phyloP scores from a whole-genome alignment of 30 jellyfish, hydroid and myxozoan genomes.

The Turritopsis rubra region DNA sequence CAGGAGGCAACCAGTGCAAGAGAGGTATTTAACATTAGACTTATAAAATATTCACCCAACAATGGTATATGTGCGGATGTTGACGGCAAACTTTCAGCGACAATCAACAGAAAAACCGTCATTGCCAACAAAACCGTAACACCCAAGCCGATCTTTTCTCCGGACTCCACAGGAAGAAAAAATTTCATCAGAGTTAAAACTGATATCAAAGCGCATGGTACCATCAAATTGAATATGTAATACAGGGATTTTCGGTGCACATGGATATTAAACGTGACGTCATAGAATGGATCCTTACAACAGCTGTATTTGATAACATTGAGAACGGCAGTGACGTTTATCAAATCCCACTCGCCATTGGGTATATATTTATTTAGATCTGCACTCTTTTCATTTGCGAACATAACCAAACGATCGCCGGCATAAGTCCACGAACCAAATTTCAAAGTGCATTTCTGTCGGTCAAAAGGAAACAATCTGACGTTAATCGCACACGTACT shows the following conservation, averaged over 20 bases:
- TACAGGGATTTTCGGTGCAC: constrained; percentile 75
- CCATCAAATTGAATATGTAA: constrained; percentile 59
- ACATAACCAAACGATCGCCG: constrained; percentile 47
- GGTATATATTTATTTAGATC: constrained; percentile 49
- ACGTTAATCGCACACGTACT: constrained; percentile 83
- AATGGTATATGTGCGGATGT: constrained; percentile 76
- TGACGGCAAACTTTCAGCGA: constrained; percentile 69
- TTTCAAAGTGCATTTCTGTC: constrained; percentile 59
- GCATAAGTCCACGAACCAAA: constrained; percentile 93
- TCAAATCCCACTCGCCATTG: constrained; percentile 73
- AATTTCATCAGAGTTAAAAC: constrained; percentile 56
- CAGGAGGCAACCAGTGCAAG: constrained; percentile 73
- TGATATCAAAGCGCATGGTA: constrained; percentile 74
- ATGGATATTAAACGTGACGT: constrained; percentile 46
- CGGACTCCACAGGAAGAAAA: constrained; percentile 90
- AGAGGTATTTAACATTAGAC: constrained; percentile 74
- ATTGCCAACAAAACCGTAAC: constrained; percentile 86
- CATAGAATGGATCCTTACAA: constrained; percentile 61
- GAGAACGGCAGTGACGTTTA: constrained; percentile 26
- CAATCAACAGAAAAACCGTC: constrained; percentile 78
- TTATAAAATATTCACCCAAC: constrained; percentile 70
- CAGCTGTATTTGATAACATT: constrained; percentile 54
- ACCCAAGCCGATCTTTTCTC: constrained; percentile 73
- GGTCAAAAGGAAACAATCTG: constrained; percentile 83
- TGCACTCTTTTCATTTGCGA: constrained; percentile 38